A percentile compares a stretch with the other conserved stretches of the same genome.
Conservation (phyloP, 1,140 invertebrate species). For the Neotoxoptera formosana region DNA sequence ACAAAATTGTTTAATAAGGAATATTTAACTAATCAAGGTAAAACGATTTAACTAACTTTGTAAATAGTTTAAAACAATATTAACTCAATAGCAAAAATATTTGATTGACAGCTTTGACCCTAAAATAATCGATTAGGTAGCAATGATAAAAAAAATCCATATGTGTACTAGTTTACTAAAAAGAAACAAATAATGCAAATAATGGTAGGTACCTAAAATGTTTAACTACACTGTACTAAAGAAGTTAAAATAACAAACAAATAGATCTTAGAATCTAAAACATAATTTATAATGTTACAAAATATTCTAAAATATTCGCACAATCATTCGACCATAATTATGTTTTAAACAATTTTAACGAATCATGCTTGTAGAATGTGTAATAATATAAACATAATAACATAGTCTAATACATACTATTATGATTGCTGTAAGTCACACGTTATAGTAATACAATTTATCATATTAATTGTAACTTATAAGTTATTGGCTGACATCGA, state of each 20-base stretch:
- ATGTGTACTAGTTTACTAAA: neutral
- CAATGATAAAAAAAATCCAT: neutral
- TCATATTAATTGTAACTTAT: neutral
- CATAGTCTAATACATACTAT: neutral
- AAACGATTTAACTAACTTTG: too few species aligned
- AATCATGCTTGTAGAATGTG: neutral
- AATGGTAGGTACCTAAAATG: neutral
- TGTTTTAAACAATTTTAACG: neutral
- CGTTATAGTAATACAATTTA: neutral
- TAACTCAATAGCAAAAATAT: too few species aligned
- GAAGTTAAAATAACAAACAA: neutral
- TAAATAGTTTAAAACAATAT: neutral
- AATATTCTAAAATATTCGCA: neutral
- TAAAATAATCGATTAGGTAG: neutral
- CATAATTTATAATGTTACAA: neutral
- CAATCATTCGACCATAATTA: conserved; percentile 4
- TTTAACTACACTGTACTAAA: neutral
- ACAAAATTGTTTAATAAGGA: too few species aligned
- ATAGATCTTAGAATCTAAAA: neutral
- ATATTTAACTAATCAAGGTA: too few species aligned
- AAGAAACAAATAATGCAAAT: neutral
- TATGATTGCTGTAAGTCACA: neutral
- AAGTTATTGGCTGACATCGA: neutral
- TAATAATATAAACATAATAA: neutral
- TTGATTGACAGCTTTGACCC: neutral